Conservation (phyloP, 2,113 vertebrate genomes). For the Macquaria australasica region DNA sequence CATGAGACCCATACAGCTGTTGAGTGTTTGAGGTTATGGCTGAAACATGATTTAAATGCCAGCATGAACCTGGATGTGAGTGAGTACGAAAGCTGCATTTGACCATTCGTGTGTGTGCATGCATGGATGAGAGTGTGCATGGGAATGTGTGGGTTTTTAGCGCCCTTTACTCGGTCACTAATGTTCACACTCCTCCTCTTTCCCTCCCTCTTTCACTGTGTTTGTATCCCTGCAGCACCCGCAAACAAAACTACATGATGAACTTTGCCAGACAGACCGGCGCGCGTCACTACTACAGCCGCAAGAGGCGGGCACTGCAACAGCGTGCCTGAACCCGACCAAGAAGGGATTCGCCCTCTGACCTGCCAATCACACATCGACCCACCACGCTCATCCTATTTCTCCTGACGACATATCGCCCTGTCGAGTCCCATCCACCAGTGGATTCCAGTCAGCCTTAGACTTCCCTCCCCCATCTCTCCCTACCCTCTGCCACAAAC, state of each 20-base stretch:
- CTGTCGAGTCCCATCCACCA: constrained; percentile 67
- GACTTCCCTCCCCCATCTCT: constrained; percentile 58
- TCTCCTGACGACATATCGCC: constrained; percentile 66
- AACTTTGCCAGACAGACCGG: constrained; percentile 99
- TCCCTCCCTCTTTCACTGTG: constrained; percentile 65
- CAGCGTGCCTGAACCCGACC: constrained; percentile 87
- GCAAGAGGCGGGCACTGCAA: constrained; percentile 96
- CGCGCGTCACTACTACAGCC: constrained; percentile 97
- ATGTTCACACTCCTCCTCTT: constrained; percentile 57
- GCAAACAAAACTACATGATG: constrained; percentile 99
- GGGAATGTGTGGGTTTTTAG: constrained; percentile 25
- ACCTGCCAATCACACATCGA: constrained; percentile 78
- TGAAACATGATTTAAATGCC: constrained; percentile 70
- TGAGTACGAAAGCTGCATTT: constrained; percentile 31
- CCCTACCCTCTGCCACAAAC: constrained; percentile 58
- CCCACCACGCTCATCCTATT: constrained; percentile 62
- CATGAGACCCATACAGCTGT: constrained; percentile 72
- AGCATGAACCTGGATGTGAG: constrained; percentile 72
- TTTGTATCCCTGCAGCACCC: constrained; percentile 90
- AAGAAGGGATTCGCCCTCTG: constrained; percentile 76
- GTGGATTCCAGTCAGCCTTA: constrained; percentile 77
- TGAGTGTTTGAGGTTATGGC: constrained; percentile 87
- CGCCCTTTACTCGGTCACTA: constrained; percentile 59
- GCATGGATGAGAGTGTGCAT: constrained; percentile 59
- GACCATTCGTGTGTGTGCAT: constrained; percentile 38